These are phyloP conservation scores for Triplophysa dalaica DNA, from an alignment of 2,113 vertebrate genomes.

Conservation along the genomic window DNA sequence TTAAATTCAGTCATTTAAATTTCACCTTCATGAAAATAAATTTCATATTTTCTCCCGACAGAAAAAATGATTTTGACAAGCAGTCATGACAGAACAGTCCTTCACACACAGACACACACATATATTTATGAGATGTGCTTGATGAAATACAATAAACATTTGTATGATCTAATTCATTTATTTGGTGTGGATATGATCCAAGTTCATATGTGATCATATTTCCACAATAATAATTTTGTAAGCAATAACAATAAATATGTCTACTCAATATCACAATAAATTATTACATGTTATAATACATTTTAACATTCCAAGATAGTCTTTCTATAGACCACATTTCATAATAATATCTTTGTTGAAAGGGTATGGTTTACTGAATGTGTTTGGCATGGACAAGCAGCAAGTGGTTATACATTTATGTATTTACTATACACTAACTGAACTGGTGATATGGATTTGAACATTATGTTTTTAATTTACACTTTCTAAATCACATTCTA, in stretches of 20 bases:
- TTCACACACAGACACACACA: too few species aligned
- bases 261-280: conserved; percentile 12
- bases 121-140: not conserved
- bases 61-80: not conserved
- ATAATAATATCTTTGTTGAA: conserved; percentile 9
- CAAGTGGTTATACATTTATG: conserved; percentile 8
- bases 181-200: conserved; percentile 3
- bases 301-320: conserved; percentile 1
- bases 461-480: not conserved
- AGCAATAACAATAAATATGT: conserved; percentile 36
- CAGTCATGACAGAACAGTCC: not conserved
- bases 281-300: conserved; percentile 7
- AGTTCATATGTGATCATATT: not conserved
- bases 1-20: not conserved
- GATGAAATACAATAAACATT: not conserved
- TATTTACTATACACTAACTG: conserved; percentile 1
- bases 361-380: conserved; percentile 12
- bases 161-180: conserved; percentile 3
- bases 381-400: conserved; percentile 1
- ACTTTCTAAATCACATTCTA: conserved; percentile 9
- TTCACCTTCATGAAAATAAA: too few species aligned
- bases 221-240: conserved; percentile 11
- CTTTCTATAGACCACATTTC: conserved; percentile 5
- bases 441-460: conserved; percentile 15
- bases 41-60: too few species aligned